phyloP scores from a whole-genome alignment of 2,888 invertebrate species.

The Hydriomena furcata region DNA sequence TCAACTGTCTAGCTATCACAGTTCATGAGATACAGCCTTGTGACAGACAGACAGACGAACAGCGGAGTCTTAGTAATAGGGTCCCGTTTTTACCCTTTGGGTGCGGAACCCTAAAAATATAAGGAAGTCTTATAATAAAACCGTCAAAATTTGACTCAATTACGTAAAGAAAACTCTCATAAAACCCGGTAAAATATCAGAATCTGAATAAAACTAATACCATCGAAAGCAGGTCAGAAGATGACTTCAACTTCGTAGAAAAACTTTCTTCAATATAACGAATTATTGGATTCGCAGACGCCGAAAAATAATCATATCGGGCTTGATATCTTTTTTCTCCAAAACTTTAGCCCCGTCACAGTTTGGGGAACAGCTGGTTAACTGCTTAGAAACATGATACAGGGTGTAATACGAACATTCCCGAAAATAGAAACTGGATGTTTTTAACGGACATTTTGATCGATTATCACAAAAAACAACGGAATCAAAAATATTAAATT shows the following conservation, averaged over 20 bases:
- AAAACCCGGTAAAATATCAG: slow-evolving; percentile 53
- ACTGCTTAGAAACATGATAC: not conserved
- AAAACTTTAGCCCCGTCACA: slow-evolving; percentile 35
- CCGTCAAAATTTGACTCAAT: slow-evolving; percentile 32
- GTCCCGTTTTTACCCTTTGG: too few species aligned
- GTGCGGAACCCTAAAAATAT: too few species aligned
- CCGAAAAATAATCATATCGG: slow-evolving; percentile 61
- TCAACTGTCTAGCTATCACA: too few species aligned
- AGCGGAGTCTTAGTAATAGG: too few species aligned
- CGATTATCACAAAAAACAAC: too few species aligned
- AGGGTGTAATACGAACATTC: too few species aligned
- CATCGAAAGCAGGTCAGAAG: slow-evolving; percentile 61
- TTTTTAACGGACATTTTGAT: too few species aligned
- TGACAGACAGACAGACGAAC: too few species aligned
- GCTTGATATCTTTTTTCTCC: slow-evolving; percentile 63
- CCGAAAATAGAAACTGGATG: too few species aligned
- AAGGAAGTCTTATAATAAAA: too few species aligned
- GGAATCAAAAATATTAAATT: too few species aligned
- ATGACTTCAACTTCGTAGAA: slow-evolving; percentile 65
- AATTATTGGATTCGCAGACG: slow-evolving; percentile 75
- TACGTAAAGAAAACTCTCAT: slow-evolving; percentile 34
- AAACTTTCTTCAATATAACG: slow-evolving; percentile 76
- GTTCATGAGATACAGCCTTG: too few species aligned
- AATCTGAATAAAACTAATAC: slow-evolving; percentile 70
- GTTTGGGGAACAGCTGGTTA: not conserved